These are phyloP conservation scores for Poecilia gillii DNA, from an alignment of 2,797 vertebrate species.

Conservation along the genomic window DNA sequence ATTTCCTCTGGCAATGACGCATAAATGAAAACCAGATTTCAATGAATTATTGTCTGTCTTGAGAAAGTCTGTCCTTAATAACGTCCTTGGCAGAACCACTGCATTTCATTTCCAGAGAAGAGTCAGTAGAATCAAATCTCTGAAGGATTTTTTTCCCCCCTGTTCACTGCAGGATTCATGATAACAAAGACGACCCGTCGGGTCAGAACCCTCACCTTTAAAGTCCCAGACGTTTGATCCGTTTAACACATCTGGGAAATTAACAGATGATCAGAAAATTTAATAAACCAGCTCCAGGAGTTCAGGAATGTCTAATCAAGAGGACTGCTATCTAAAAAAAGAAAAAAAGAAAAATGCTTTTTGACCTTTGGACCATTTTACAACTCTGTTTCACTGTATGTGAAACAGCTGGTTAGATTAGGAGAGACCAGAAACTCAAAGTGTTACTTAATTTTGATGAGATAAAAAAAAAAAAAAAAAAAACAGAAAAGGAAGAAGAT, in stretches of 20 bases:
- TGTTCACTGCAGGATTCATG: slow-evolving; percentile 17
- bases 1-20: slow-evolving; percentile 54
- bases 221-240: background rate
- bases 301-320: background rate
- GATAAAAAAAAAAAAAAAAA: background rate
- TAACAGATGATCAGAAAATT: background rate
- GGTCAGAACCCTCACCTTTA: background rate
- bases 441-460: background rate
- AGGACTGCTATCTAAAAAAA: background rate
- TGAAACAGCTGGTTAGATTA: background rate
- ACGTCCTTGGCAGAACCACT: slow-evolving; percentile 60
- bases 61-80: slow-evolving; percentile 66
- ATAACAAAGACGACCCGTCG: slow-evolving; percentile 10
- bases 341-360: background rate
- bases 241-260: background rate
- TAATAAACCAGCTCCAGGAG: background rate
- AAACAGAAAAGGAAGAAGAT: background rate
- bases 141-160: slow-evolving; percentile 43
- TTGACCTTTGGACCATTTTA: slow-evolving; percentile 16
- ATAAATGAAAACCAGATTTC: slow-evolving; percentile 72
- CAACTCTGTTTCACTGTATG: background rate
- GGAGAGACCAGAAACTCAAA: background rate
- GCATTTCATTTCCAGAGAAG: slow-evolving; percentile 39
- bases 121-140: slow-evolving; percentile 35
- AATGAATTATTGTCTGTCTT: slow-evolving; percentile 59